Evolutionary conservation across 2,797 vertebrate species (phyloP).

Genomic region (Nannoperca obscura): DNA sequence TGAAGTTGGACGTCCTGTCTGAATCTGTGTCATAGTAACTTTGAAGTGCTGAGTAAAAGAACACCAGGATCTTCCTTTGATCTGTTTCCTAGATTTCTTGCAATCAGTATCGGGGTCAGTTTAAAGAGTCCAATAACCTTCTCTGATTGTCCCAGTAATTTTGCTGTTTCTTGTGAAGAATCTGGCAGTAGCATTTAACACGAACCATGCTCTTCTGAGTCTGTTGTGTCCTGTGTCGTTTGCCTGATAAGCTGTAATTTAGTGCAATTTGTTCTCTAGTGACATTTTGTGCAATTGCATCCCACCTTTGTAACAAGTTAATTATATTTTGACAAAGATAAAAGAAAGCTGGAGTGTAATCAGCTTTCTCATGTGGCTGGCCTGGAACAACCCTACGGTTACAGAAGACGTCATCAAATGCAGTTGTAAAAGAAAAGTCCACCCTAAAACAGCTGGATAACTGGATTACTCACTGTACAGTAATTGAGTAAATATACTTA

Average conservation of each 20-base stretch:
- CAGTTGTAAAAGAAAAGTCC: conserved; percentile 7
- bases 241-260: neutral
- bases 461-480: neutral
- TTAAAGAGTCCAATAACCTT: conserved; percentile 14
- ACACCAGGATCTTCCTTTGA: conserved; percentile 3
- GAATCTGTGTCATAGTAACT: conserved; percentile 17
- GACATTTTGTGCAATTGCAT: conserved; percentile 21
- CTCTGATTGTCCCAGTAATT: conserved; percentile 3
- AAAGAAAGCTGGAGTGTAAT: conserved; percentile 25
- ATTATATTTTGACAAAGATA: conserved; percentile 36
- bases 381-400: conserved; percentile 12
- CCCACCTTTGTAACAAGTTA: conserved; percentile 27
- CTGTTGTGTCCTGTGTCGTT: neutral
- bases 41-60: conserved; percentile 14
- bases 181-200: conserved; percentile 4
- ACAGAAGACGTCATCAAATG: conserved; percentile 13
- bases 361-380: conserved; percentile 4
- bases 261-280: conserved; percentile 20
- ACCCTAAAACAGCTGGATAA: neutral
- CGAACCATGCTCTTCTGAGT: neutral
- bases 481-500: neutral
- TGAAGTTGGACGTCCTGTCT: neutral
- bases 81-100: neutral
- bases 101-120: neutral
- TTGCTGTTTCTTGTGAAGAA: neutral